These are phyloP conservation scores for Papilio aristodemus DNA, from an alignment of 1,140 invertebrate genomes.

Conservation along the genomic window DNA sequence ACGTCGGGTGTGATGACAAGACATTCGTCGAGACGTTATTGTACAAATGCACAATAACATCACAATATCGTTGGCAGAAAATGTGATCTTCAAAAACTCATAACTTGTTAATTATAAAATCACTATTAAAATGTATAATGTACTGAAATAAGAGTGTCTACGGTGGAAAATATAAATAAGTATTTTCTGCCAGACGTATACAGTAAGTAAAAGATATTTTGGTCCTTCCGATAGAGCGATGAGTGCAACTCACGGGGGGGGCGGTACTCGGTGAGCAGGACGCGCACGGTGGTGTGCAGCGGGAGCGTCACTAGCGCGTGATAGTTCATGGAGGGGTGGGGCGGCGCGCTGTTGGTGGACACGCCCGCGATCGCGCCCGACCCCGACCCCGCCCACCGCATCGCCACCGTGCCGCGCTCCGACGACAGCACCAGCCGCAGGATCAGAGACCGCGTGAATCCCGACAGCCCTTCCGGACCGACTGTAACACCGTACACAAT, in stretches of 20 bases:
- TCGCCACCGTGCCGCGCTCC: conserved; percentile 89
- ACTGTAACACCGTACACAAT: conserved; percentile 23
- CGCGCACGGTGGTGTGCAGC: conserved; percentile 84
- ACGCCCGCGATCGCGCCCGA: conserved; percentile 53
- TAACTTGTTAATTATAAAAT: no score
- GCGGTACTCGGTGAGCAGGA: conserved; percentile 77
- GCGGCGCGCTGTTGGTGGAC: conserved; percentile 48
- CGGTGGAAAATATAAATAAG: no score
- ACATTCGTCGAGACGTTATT: no score
- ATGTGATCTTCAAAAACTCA: no score
- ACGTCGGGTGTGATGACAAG: neutral
- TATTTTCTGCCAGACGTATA: no score
- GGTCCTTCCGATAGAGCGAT: neutral
- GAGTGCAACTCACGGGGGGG: conserved; percentile 67
- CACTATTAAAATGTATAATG: no score
- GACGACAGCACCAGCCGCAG: conserved; percentile 92
- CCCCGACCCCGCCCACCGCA: conserved; percentile 81
- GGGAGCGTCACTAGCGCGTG: conserved; percentile 87
- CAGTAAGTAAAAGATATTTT: no score
- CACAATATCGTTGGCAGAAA: no score
- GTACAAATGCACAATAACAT: no score
- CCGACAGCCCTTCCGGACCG: conserved; percentile 83
- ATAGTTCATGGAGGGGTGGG: conserved; percentile 58
- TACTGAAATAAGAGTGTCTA: no score
- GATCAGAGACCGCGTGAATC: conserved; percentile 92